Evolutionary conservation across 2,797 vertebrate genomes (phyloP), one percentile per base, ranked within the genome.

Genomic region (Iguana delicatissima): DNA sequence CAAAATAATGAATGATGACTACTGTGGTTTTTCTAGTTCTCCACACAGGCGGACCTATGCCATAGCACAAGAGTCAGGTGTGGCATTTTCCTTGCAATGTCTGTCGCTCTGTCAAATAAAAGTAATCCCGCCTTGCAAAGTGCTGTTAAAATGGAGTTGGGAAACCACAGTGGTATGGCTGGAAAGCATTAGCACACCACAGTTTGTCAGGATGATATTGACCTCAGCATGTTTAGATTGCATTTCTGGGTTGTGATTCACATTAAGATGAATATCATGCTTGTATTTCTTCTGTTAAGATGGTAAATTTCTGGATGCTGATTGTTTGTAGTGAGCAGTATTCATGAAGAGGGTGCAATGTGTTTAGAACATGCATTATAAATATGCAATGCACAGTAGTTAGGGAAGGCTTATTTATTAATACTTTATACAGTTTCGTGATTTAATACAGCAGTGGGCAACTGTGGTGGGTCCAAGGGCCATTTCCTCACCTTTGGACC

Each of bases 91-190:
- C 18, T 83, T 83, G 38, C 76, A 89, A 84, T 55, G 46, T 57
- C 77, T 80, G 29, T n/a, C 50, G 59, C 52, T 83, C 52, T 74
- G 24, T 67, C n/a, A 79, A 89, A 22, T 22, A 59, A 20, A 13
- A n/a, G 10, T 6, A 93, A 6, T 26, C 32, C 10, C 4, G 1
- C n/a, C 1, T 83, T 86, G 46, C 3, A 76, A 52, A 91, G 35
- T 87, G 14, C 46, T 94, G 55, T 84, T 91, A 55, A 24, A 88
- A 85, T 8, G 26, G 62, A 57, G 55, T 67, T 90, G 16, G 82
- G 26, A 81, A 93, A 83, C 52, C 38, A 35, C 62, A 80, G 57
- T 7, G 6, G 29, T 74, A 18, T 64, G 76, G 59, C 4, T 18
- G 10, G 91, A 87, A 89, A 46, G 6, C 14, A 76, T 87, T 92